Conservation (phyloP, 2,113 vertebrate species). For the Bettongia penicillata region DNA sequence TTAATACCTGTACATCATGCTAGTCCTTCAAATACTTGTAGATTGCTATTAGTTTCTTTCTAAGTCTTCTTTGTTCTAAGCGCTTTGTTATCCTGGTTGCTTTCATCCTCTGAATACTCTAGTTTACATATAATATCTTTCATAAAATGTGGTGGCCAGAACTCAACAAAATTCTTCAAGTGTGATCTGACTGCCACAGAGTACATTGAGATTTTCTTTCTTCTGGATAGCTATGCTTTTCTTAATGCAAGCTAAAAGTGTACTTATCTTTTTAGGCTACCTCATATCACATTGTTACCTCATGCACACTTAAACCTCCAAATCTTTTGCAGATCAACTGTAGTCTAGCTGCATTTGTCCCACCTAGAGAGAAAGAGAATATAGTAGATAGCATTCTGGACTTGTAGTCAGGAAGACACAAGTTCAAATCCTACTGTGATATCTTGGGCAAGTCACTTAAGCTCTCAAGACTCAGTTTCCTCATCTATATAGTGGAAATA, state of each 20-base stretch:
- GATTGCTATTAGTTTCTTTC: not conserved
- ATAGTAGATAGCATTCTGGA: not conserved
- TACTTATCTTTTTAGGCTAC: not conserved
- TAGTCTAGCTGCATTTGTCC: not conserved
- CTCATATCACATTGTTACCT: not conserved
- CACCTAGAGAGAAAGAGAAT: not conserved
- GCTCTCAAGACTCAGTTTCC: not conserved
- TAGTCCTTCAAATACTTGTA: not conserved
- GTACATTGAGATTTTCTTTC: not conserved
- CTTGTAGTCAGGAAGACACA: too few species aligned
- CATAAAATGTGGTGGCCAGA: not conserved
- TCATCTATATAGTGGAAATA: not conserved
- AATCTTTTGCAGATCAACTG: not conserved
- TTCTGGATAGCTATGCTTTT: not conserved
- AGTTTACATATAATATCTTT: not conserved
- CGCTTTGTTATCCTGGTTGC: not conserved
- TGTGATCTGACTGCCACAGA: too few species aligned
- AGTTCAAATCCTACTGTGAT: not conserved
- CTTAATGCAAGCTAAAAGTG: not conserved
- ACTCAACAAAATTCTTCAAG: not conserved
- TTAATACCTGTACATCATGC: not conserved
- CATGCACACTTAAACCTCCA: not conserved
- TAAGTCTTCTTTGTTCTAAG: not conserved
- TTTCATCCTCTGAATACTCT: not conserved
- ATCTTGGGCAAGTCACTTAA: not conserved